Base-by-base conservation (phyloP, 2,888 invertebrate species). In the Cryptops parisi region DNA sequence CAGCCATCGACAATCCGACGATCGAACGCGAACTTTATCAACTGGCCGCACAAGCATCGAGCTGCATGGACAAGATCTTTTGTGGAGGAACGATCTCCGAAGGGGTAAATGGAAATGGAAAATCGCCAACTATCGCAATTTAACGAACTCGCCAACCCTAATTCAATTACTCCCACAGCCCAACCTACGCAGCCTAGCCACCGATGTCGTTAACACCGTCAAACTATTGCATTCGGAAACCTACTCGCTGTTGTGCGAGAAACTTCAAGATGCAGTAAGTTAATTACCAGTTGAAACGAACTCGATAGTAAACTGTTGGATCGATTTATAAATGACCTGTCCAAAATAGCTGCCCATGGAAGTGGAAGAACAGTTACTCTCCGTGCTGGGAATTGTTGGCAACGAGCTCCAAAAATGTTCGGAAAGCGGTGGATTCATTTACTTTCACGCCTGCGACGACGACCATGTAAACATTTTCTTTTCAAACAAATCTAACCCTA, bases 31-130 rank as follows among this genome's bases (percentile, higher is more conserved):
- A 82, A 63, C 74, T 88, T 26, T 83, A 84, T 66, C 76, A 80
- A 47, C 71, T 82, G 49, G 87, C 88, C 15, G 77, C 80, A 46
- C 79, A 82, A 58, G 78, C 81, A 1, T 77, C 79, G n/a, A 72
- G 74, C 24, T 77, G 78, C 57, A 68, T 85, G 49, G 84, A 84
- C 63, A 76, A 77, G 54, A 77, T 84, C 67, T 89, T 82, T 73
- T 86, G 84, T 0, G 81, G 82, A 54, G 89, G 89, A 9, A 82
- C 81, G 64, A 76, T 90, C 27, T 71, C 86, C 49, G 82, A 87
- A 63, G 81, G 84, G 61, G 77, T 78, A 64, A 65, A 69, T 5
- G 9, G 6, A 6, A 9, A 46, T 23, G 9, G 19, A 12, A n/a
- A 41, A n/a, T 17, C 9, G 43, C 17, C 38, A 12, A 12, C 38